Evolutionary conservation across 2,113 vertebrate species (phyloP), one percentile per base, ranked within the genome.

Genomic region (Cariama cristata): DNA sequence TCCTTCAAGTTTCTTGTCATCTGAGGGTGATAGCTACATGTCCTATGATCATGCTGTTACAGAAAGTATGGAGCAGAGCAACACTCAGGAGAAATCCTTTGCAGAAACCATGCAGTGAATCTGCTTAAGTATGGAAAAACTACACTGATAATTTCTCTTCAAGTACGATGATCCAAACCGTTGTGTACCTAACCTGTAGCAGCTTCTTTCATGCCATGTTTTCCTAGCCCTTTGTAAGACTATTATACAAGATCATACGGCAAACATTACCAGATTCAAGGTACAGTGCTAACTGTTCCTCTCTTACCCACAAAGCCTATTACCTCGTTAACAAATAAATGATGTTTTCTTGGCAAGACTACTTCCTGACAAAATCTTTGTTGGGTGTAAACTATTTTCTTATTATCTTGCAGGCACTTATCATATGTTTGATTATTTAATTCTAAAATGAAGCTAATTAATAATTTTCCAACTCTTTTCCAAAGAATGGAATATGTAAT

Each of bases 361-460:
- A 45, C 72, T 84, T 96, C 75, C 95, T 94, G 89, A 86, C 75
- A 94, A 88, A 95, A 71, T 81, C 76, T 86, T 82, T 77, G 67
- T 50, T 94, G 89, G 80, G 68, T 93, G 91, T 81, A 86, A 91
- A 47, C 38, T 47, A 89, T 86, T 91, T 95, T 63, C 73, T 94
- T 89, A 89, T 92, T 94, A 84, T 86, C 93, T 88, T 92, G 40
- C 53, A 90, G 79, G 35, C 79, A 88, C 49, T 92, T 94, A n/a
- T n/a, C 77, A 62, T 84, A 79, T 27, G 30, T 89, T 81, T 87
- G 73, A 59, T 90, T 83, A 92, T 92, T 95, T 80, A 79, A 92
- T 93, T 95, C 12, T 24, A 69, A 96, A 95, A 92, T 80, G 23
- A 79, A 86, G 27, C 9, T 86, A 75, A 75, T 71, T 49, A 71